These are phyloP conservation scores for Trichechus manatus DNA, from an alignment of 2,113 vertebrate species.

Conservation along the genomic window DNA sequence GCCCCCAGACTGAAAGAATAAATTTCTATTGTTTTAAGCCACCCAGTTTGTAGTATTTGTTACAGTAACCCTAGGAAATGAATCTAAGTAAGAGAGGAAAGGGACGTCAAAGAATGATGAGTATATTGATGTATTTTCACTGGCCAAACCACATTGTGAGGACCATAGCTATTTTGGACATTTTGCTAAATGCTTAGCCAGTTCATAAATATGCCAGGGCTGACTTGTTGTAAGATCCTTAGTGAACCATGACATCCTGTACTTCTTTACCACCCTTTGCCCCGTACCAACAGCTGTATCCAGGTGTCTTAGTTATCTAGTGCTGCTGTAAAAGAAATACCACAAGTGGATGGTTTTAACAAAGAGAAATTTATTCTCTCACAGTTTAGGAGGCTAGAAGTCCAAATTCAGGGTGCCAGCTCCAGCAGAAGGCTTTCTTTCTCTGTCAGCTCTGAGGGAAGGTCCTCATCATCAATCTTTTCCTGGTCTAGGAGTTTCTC, in stretches of 20 bases:
- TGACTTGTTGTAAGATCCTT: background rate
- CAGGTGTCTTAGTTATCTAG: too few species aligned
- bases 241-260: background rate
- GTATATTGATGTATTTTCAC: background rate
- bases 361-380: too few species aligned
- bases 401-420: too few species aligned
- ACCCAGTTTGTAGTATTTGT: background rate
- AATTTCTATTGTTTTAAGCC: background rate
- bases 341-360: too few species aligned
- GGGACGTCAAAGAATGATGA: background rate
- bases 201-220: background rate
- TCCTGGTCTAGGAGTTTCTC: too few species aligned
- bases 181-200: background rate
- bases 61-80: background rate
- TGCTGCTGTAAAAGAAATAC: too few species aligned
- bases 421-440: too few species aligned
- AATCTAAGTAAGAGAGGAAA: background rate
- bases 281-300: background rate
- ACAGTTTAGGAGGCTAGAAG: too few species aligned
- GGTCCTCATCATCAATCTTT: too few species aligned
- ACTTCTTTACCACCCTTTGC: background rate
- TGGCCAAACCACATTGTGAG: background rate
- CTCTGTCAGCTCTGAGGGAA: too few species aligned
- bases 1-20: background rate
- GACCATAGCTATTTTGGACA: background rate